Evolutionary conservation across 2,888 invertebrate species (phyloP), one percentile per base, ranked within the genome.

Genomic region (Pinctada fucata): DNA sequence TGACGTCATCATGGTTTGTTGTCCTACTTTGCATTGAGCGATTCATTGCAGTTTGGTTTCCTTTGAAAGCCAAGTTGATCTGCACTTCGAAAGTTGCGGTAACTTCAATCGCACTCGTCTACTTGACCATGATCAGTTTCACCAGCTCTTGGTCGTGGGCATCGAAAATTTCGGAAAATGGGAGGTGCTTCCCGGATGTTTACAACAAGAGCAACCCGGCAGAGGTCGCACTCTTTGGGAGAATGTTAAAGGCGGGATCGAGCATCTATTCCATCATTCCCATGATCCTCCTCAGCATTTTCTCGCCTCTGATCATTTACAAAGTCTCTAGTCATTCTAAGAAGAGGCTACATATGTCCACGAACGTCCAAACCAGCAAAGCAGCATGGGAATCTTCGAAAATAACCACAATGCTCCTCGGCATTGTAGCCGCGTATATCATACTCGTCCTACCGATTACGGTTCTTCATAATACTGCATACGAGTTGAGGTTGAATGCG

Each of bases 1-100:
- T 86, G 83, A 83, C 84, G 71, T 87, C 87, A 66, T 87, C 88
- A 5, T 87, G 88, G 88, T 74, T 88, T 13, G 83, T 88, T 2
- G 86, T 87, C 1, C 76, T 84, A 48, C 78, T 88, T 31, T 82
- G 84, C 70, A 75, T 87, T 10, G 87, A 88, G 70, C 76, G 88
- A 1, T 88, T 88, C 58, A 72, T 87, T 5, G 87, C 86, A 16
- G 87, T 88, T 8, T 85, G 85, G 78, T 85, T 86, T 72, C 87
- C 87, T 1, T 71, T 86, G 13, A 81, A 83, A 74, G 83, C 85
- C 0, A 86, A 84, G 58, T 31, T 79, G 3, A 82, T 88, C 31
- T 78, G 82, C 79, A 86, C 86, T 0, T 86, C 79, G 73, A 73
- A 78, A 6, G 78, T 79, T n/a, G 79, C 83, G 1, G 13, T 80